Evolutionary conservation across 2,888 invertebrate genomes (phyloP).

Genomic region (Thyatira batis): DNA sequence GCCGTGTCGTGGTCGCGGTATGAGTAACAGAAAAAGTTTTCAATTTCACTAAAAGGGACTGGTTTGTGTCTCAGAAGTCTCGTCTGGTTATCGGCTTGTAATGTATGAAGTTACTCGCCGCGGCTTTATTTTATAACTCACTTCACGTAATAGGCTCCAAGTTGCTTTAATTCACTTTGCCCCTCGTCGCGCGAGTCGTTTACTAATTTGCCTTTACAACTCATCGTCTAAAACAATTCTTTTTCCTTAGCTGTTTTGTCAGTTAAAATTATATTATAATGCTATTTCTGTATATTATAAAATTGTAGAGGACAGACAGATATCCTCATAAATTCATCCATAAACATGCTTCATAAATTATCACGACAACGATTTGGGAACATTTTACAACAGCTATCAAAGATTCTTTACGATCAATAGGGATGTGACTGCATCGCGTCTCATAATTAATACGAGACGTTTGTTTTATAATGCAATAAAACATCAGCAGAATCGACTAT

Average conservation of each 20-base stretch:
- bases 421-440: slow-evolving; percentile 70
- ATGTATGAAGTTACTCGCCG: slow-evolving; percentile 80
- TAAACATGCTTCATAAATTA: slow-evolving; percentile 82
- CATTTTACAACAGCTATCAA: slow-evolving; percentile 80
- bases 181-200: slow-evolving; percentile 49
- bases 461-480: slow-evolving; percentile 81
- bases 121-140: slow-evolving; percentile 81
- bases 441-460: slow-evolving; percentile 80
- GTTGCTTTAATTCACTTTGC: slow-evolving; percentile 73
- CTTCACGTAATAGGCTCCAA: slow-evolving; percentile 77
- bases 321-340: slow-evolving; percentile 72
- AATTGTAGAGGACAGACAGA: slow-evolving; percentile 40
- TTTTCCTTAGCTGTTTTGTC: slow-evolving; percentile 17
- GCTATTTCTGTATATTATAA: not conserved
- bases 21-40: slow-evolving; percentile 83
- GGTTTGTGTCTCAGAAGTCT: slow-evolving; percentile 83
- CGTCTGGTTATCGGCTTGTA: slow-evolving; percentile 82
- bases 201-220: slow-evolving; percentile 58
- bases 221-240: slow-evolving; percentile 31
- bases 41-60: slow-evolving; percentile 84
- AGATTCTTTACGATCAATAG: slow-evolving; percentile 76
- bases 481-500: slow-evolving; percentile 65
- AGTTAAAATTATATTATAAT: slow-evolving; percentile 2
- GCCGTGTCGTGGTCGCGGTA: slow-evolving; percentile 75
- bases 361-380: slow-evolving; percentile 78